A percentile compares a stretch with the other conserved stretches of the same genome.
These are phyloP conservation scores for Nyleta sp. DNA, from an alignment of 2,888 invertebrate genomes.

Conservation along the genomic window DNA sequence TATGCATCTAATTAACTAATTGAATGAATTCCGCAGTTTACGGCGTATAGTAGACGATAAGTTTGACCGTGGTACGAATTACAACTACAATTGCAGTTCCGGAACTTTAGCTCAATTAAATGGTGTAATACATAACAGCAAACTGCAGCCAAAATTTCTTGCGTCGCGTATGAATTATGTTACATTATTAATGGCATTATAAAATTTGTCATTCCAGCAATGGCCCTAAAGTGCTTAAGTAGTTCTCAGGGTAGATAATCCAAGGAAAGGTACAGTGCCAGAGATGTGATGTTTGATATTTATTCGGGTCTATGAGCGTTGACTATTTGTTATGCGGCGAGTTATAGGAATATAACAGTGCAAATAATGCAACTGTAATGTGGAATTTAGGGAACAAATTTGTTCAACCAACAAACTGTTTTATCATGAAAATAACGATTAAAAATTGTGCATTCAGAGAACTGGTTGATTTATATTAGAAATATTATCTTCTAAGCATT, in stretches of 20 bases:
- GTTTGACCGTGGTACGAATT: conserved; percentile 31
- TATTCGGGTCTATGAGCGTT: conserved; percentile 1
- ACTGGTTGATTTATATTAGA: too few species aligned
- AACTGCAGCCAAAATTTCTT: conserved; percentile 45
- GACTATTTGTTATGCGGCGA: not conserved
- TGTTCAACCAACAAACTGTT: too few species aligned
- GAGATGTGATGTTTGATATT: conserved; percentile 20
- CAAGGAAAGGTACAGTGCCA: conserved; percentile 5
- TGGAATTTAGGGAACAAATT: too few species aligned
- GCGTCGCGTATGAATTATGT: conserved; percentile 19
- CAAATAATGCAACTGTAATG: too few species aligned
- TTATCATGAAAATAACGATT: too few species aligned
- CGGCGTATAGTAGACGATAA: conserved; percentile 25
- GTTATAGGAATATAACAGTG: too few species aligned
- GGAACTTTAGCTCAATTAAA: conserved; percentile 55
- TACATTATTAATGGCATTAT: conserved; percentile 49
- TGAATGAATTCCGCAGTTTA: conserved; percentile 27
- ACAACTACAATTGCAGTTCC: conserved; percentile 36
- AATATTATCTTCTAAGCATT: too few species aligned
- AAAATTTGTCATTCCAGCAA: conserved; percentile 43
- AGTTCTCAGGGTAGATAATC: conserved; percentile 38
- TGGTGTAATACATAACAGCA: conserved; percentile 42
- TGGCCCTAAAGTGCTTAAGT: conserved; percentile 31
- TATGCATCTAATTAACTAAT: conserved; percentile 34
- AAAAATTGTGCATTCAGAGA: too few species aligned